These are phyloP conservation scores for Neoaliturus tenellus DNA, from an alignment of 2,888 invertebrate species.

Conservation along the genomic window DNA sequence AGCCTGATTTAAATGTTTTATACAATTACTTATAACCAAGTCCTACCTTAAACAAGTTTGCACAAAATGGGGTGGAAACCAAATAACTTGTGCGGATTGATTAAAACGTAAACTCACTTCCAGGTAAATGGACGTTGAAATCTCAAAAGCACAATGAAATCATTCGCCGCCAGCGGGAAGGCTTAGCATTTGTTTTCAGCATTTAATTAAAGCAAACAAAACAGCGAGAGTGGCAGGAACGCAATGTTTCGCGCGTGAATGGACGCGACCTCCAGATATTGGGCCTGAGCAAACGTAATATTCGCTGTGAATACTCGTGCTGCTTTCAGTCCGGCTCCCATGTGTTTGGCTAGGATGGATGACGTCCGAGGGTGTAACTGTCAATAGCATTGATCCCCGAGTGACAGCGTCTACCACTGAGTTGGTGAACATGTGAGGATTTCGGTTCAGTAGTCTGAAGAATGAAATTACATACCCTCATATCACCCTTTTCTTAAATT, in stretches of 20 bases:
- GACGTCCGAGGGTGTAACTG: neutral
- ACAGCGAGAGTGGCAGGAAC: neutral
- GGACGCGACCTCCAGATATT: neutral
- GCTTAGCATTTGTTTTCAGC: neutral
- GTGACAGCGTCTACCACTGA: too few species aligned
- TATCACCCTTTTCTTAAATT: too few species aligned
- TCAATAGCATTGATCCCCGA: neutral
- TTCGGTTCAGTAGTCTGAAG: too few species aligned
- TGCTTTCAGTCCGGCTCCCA: neutral
- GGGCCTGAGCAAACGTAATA: constrained; percentile 35
- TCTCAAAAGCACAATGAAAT: neutral
- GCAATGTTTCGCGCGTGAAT: constrained; percentile 29
- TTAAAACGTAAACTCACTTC: neutral
- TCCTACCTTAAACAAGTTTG: too few species aligned
- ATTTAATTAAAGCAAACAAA: constrained; percentile 22
- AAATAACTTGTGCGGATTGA: neutral
- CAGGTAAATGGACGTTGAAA: neutral
- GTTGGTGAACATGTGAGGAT: too few species aligned
- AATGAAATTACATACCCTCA: too few species aligned
- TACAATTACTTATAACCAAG: too few species aligned
- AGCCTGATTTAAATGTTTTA: too few species aligned
- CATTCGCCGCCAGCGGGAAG: neutral
- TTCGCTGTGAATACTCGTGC: neutral
- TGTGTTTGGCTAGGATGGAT: neutral
- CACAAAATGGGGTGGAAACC: too few species aligned